Evolutionary conservation across 2,113 vertebrate genomes (phyloP), one percentile per base, ranked within the genome.

Genomic region (Zosterops hypoxanthus): DNA sequence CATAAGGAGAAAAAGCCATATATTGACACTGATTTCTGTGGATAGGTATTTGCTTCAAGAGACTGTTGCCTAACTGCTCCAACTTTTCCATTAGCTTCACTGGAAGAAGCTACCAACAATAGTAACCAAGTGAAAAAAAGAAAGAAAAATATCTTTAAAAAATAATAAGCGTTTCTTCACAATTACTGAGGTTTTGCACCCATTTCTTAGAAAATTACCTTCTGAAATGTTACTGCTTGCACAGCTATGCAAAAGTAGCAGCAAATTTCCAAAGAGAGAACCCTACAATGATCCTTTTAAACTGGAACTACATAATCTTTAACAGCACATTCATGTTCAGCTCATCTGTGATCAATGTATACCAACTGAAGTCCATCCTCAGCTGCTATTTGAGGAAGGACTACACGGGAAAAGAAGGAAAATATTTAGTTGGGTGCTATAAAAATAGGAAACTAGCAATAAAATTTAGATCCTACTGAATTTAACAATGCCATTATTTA

Each of bases 391-490:
- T 89, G 36, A 88, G 44, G 26, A 92, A 92, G 16, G 26, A 87
- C 66, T 69, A 86, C 28, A 85, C 3, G 2, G 15, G 8, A 88
- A 81, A 72, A 87, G 7, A 34, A 53, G 12, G 28, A 63, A 88
- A 84, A 90, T 13, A 44, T 55, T 70, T 69, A 57, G 42, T 42
- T 81, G 33, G 21, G 26, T 75, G 13, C 33, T 46, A 78, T 22
- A 83, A 93, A 86, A 92, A 92, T 39, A 86, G 84, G 60, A 91
- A 91, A 73, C 12, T 29, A 66, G 53, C 55, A 63, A 73, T 76
- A 91, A 70, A 94, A 79, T 57, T 53, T 80, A 82, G 64, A 87
- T 87, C 39, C 44, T 59, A 70, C 44, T 79, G 63, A 82, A 84
- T 82, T 94, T 86, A 92, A 87, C 70, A 92, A 7, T 6, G 4